Evolutionary conservation across 2,113 vertebrate species (phyloP).

Genomic region (Pterophyllum scalare): DNA sequence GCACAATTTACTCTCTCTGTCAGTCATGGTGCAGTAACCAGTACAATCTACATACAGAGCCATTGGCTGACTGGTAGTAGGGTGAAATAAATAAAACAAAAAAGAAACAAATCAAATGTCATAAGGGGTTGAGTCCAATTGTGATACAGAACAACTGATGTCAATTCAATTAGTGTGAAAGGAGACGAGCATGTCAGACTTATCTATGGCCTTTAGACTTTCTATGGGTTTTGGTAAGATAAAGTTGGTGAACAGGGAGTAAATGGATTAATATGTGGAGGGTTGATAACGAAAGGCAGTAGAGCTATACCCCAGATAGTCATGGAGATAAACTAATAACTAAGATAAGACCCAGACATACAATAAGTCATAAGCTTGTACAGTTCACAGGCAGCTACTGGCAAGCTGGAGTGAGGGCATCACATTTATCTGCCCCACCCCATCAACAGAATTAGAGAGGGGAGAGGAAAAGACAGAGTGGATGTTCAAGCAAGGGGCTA

Average conservation of each 20-base stretch:
- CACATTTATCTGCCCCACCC: conserved; percentile 18
- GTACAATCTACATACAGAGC: conserved; percentile 21
- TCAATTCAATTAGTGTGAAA: conserved; percentile 76
- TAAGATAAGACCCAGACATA: conserved; percentile 58
- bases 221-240: conserved; percentile 57
- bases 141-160: conserved; percentile 57
- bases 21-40: conserved; percentile 41
- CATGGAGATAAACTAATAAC: conserved; percentile 77
- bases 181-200: conserved; percentile 57
- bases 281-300: conserved; percentile 53
- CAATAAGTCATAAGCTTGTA: conserved; percentile 40
- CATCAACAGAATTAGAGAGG: conserved; percentile 10
- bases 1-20: conserved; percentile 31
- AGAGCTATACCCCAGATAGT: conserved; percentile 65
- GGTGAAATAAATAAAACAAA: neutral
- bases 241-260: conserved; percentile 54
- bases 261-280: conserved; percentile 61
- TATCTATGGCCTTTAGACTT: conserved; percentile 67
- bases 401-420: conserved; percentile 22
- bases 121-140: conserved; percentile 37
- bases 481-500: neutral
- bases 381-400: conserved; percentile 35
- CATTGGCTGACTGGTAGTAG: neutral
- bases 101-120: conserved; percentile 27
- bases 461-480: neutral